Conservation (phyloP, 2,888 invertebrate species). For the Pristionchus maxplancki region DNA sequence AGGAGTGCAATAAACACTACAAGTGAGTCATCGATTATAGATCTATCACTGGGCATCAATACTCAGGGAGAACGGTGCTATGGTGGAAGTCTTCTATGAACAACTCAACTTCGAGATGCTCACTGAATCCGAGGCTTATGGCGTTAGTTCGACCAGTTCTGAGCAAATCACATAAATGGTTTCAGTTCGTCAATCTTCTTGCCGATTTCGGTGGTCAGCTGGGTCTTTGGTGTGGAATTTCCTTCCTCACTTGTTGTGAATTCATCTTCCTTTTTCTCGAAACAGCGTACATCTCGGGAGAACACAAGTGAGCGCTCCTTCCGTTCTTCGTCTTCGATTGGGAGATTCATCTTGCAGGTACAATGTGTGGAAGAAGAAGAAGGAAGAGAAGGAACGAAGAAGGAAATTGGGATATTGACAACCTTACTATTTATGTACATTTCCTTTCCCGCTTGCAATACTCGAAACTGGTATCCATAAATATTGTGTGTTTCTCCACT, state of each 20-base stretch:
- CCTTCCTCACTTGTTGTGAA: slow-evolving; percentile 66
- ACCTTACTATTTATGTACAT: neutral
- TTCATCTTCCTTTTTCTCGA: slow-evolving; percentile 64
- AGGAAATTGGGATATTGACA: slow-evolving; percentile 43
- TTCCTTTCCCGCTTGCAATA: neutral
- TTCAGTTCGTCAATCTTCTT: slow-evolving; percentile 52
- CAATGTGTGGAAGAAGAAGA: slow-evolving; percentile 68
- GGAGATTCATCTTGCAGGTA: slow-evolving; percentile 38
- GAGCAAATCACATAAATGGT: neutral
- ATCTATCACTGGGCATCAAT: neutral
- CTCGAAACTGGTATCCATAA: slow-evolving; percentile 21
- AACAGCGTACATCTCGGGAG: slow-evolving; percentile 63
- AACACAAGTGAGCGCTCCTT: slow-evolving; percentile 59
- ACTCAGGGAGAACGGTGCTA: slow-evolving; percentile 74
- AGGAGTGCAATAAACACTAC: slow-evolving; percentile 75
- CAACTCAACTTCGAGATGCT: slow-evolving; percentile 76
- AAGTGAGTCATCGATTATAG: slow-evolving; percentile 60
- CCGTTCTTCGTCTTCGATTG: too few species aligned
- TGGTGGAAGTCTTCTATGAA: slow-evolving; percentile 77
- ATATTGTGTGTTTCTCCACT: neutral
- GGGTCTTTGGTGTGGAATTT: slow-evolving; percentile 61
- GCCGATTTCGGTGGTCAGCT: slow-evolving; percentile 67
- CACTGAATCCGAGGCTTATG: slow-evolving; percentile 76
- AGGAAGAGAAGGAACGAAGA: slow-evolving; percentile 67
- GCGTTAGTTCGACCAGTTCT: slow-evolving; percentile 59